These are phyloP conservation scores for Drosophila anomalata DNA, from an alignment of 2,888 invertebrate genomes.

Conservation along the genomic window DNA sequence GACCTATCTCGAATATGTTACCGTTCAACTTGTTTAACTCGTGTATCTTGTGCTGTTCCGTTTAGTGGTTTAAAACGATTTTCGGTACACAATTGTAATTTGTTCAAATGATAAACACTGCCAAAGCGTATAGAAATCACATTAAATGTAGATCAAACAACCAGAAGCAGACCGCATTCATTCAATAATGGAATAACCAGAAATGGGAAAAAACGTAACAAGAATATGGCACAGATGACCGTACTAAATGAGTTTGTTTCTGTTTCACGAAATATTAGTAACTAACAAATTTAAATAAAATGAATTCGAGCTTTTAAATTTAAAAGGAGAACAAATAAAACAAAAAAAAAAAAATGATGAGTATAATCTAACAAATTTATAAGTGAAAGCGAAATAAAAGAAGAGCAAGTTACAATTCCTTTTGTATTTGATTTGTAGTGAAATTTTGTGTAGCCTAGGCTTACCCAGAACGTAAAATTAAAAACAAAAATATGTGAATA, in stretches of 20 bases:
- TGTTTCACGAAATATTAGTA: conserved; percentile 59
- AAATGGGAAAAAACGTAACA: conserved; percentile 22
- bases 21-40: conserved; percentile 18
- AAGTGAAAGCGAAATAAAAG: conserved; percentile 21
- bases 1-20: conserved; percentile 36
- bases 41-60: conserved; percentile 37
- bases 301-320: conserved; percentile 81
- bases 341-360: conserved; percentile 21
- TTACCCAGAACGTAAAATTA: conserved; percentile 53
- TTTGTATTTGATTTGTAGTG: conserved; percentile 55
- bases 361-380: conserved; percentile 29
- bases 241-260: conserved; percentile 36
- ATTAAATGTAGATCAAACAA: conserved; percentile 56
- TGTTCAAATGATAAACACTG: conserved; percentile 81
- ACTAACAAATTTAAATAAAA: conserved; percentile 61
- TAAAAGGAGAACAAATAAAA: conserved; percentile 29
- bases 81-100: conserved; percentile 50
- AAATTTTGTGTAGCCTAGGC: conserved; percentile 58
- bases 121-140: conserved; percentile 82
- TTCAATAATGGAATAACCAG: conserved; percentile 22
- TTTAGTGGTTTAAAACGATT: conserved; percentile 28
- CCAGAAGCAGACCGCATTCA: conserved; percentile 41
- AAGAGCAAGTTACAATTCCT: conserved; percentile 29
- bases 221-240: conserved; percentile 44
- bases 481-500: conserved; percentile 79